Evolutionary conservation across 2,888 invertebrate species (phyloP).

Genomic region (Eupsilia transversa): DNA sequence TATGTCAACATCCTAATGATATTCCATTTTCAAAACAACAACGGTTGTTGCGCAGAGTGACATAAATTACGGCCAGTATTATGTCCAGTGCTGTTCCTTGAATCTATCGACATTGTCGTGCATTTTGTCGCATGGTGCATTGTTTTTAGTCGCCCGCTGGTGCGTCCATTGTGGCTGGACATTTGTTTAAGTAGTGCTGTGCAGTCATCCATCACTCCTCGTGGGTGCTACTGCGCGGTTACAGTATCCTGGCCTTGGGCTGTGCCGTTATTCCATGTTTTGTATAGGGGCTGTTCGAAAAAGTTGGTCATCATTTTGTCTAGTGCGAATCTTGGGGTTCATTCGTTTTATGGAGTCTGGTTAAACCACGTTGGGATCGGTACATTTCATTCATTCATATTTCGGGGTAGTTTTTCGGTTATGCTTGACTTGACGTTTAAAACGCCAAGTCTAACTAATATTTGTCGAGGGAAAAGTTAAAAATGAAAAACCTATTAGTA

Average conservation of each 20-base stretch:
- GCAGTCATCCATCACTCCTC: conserved; percentile 77
- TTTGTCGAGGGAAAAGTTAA: too few species aligned
- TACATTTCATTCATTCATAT: too few species aligned
- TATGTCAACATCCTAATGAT: conserved; percentile 60
- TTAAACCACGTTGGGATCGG: too few species aligned
- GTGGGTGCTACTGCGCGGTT: conserved; percentile 86
- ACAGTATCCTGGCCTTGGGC: conserved; percentile 54
- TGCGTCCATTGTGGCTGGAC: conserved; percentile 57
- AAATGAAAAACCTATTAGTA: too few species aligned
- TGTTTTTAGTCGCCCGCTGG: conserved; percentile 81
- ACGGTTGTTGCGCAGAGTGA: conserved; percentile 63
- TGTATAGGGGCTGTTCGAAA: conserved; percentile 46
- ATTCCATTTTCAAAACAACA: conserved; percentile 63
- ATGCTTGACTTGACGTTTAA: too few species aligned
- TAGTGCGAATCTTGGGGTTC: too few species aligned
- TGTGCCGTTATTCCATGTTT: conserved; percentile 50
- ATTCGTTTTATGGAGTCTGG: too few species aligned
- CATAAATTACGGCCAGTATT: conserved; percentile 78
- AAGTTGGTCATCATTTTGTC: background rate
- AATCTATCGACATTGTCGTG: conserved; percentile 70
- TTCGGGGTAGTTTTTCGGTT: too few species aligned
- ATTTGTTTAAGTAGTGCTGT: conserved; percentile 77
- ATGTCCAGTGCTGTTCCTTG: conserved; percentile 75
- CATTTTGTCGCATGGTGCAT: conserved; percentile 73
- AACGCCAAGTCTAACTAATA: too few species aligned